Percentiles rank a stretch among this genome's conserved stretches.
These are phyloP conservation scores for Ceratoteleas bidentatus DNA, from an alignment of 1,140 invertebrate species.

Conservation along the genomic window DNA sequence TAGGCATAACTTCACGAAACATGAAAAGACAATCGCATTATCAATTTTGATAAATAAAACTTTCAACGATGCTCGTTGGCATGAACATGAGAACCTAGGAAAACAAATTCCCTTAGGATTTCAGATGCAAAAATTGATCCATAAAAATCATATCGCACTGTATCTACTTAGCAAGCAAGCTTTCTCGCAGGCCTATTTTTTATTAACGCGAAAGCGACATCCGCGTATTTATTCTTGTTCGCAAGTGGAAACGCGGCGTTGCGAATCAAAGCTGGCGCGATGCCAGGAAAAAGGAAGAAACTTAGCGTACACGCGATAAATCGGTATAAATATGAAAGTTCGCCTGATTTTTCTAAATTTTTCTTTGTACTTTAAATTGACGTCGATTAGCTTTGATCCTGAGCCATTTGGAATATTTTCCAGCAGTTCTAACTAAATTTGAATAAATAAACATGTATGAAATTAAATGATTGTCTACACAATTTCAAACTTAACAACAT, in stretches of 20 bases:
- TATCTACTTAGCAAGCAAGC: slow-evolving; percentile 12
- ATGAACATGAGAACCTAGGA: neutral
- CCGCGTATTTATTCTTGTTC: slow-evolving; percentile 65
- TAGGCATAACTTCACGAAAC: no score
- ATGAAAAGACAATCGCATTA: no score
- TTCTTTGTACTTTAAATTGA: slow-evolving; percentile 30
- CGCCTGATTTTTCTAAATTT: slow-evolving; percentile 55
- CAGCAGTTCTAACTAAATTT: no score
- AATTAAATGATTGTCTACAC: no score
- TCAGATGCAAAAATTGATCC: neutral
- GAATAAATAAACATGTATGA: no score
- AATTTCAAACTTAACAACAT: no score
- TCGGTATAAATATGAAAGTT: slow-evolving; percentile 76
- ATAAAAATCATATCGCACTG: slow-evolving; percentile 22
- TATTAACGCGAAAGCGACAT: slow-evolving; percentile 43
- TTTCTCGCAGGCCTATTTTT: slow-evolving; percentile 19
- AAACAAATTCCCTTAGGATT: neutral
- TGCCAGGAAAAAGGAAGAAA: slow-evolving; percentile 68
- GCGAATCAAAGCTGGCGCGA: slow-evolving; percentile 75
- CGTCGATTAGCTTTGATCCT: slow-evolving; percentile 24
- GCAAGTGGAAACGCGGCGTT: slow-evolving; percentile 44
- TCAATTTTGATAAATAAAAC: no score
- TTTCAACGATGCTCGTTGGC: no score
- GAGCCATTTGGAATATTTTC: no score
- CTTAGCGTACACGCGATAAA: slow-evolving; percentile 73